Evolutionary conservation across 2,113 vertebrate species (phyloP), one percentile per base, ranked within the genome.

Genomic region (Chloropsis cyanopogon): DNA sequence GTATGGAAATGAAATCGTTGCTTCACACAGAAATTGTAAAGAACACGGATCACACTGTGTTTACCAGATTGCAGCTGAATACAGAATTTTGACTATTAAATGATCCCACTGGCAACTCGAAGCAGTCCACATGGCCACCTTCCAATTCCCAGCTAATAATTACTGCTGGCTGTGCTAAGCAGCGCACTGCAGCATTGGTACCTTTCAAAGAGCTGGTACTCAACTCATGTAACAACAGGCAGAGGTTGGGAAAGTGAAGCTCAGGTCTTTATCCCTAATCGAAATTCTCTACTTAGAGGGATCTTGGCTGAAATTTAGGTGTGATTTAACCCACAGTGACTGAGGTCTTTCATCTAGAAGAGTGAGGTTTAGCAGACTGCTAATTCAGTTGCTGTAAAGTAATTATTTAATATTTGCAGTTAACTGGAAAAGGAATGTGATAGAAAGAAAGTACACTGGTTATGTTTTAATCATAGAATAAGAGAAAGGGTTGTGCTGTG

Each of bases 191-290:
- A 89, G 50, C 83, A 54, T 8, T 28, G 6, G 28, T 24, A 50
- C 25, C 47, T 70, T 73, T 42, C 57, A 17, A 16, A 56, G 54
- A 69, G 28, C 0, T 65, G 28, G 31, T 65, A 50, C 33, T 29
- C 35, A 50, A 14, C 35, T 35, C 29, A 0, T 6, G 0, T 6
- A 57, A 29, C 42, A 5, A 28, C 21, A 33, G 31, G 10, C 14
- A 53, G 24, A 60, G 41, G 12, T n/a, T 31, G n/a, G 54, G 39
- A 24, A 80, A 49, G 31, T 1, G 23, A 61, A 57, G 60, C 28
- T 81, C 26, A 4, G 52, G 14, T 41, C 29, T 33, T 61, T 57
- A 76, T 24, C 35, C 33, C 9, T 61, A 35, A 52, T 41, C 4
- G 5, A 50, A 49, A 24, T 53, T 56, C 20, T 46, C 23, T 49